phyloP scores from a whole-genome alignment of 1,140 invertebrate species.

The Hycleus cichorii region DNA sequence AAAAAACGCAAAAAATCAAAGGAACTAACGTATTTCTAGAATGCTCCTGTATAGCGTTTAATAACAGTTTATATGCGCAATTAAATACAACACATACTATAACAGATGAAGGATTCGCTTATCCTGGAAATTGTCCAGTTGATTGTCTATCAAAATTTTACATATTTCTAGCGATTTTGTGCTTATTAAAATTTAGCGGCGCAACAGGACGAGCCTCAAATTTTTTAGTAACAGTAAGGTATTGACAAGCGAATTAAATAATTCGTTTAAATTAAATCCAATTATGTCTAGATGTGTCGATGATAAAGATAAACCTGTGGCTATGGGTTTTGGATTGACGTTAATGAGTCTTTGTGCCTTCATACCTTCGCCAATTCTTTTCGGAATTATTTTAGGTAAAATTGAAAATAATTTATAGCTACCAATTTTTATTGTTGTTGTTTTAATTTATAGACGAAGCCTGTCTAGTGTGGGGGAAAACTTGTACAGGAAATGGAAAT shows the following conservation, averaged over 20 bases:
- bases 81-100: not conserved
- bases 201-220: constrained; percentile 61
- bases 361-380: constrained; percentile 65
- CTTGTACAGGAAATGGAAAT: constrained; percentile 62
- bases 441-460: constrained; percentile 49
- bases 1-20: constrained; percentile 32
- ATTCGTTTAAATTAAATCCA: constrained; percentile 1
- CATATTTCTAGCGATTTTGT: constrained; percentile 59
- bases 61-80: constrained; percentile 1
- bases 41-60: constrained; percentile 48
- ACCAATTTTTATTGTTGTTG: constrained; percentile 6
- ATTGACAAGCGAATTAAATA: not conserved
- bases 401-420: constrained; percentile 10
- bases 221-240: constrained; percentile 58
- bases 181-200: constrained; percentile 58
- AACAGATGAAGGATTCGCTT: constrained; percentile 42
- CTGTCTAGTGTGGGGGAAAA: constrained; percentile 67
- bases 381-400: constrained; percentile 62
- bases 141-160: constrained; percentile 59
- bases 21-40: constrained; percentile 44
- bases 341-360: constrained; percentile 62
- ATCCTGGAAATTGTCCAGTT: constrained; percentile 55
- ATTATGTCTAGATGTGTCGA: constrained; percentile 52
- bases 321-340: constrained; percentile 60
- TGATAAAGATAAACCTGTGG: constrained; percentile 62